phyloP scores from a whole-genome alignment of 2,797 vertebrate species.

The Premnoplex brunnescens region DNA sequence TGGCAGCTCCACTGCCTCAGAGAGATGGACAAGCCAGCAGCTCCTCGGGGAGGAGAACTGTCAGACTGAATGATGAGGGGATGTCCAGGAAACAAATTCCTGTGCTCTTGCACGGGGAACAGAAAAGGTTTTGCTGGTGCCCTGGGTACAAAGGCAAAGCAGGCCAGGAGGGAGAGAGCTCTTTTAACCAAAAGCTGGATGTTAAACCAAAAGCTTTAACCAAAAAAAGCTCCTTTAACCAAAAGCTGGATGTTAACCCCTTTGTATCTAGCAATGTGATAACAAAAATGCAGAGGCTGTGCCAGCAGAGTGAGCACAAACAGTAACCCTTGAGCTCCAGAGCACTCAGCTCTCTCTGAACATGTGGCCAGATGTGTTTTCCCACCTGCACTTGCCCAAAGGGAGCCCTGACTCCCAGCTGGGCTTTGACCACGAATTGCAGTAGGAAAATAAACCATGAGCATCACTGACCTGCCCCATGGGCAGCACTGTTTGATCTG shows the following conservation, averaged over 20 bases:
- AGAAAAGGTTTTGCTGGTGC: not conserved
- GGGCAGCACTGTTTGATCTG: not conserved
- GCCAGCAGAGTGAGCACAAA: not conserved
- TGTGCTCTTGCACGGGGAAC: not conserved
- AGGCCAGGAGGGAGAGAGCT: not conserved
- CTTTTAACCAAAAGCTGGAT: not conserved
- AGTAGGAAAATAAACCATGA: not conserved
- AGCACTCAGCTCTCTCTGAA: not conserved
- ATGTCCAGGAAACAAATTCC: not conserved
- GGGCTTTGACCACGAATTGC: not conserved
- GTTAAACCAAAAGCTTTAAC: too few relatives aligned
- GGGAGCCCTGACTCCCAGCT: not conserved
- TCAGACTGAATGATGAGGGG: not conserved
- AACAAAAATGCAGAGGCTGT: not conserved
- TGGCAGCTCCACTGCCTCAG: not conserved
- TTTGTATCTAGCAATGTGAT: not conserved
- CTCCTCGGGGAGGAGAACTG: not conserved
- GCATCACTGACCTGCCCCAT: not conserved
- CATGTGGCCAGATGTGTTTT: not conserved
- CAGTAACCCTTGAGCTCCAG: not conserved
- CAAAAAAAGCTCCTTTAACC: too few relatives aligned
- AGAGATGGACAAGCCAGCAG: not conserved
- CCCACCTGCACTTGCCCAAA: not conserved
- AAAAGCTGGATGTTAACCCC: not conserved
- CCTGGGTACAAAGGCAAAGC: not conserved